Base-by-base conservation (phyloP, 2,113 vertebrate species). In the Prionailurus viverrinus region DNA sequence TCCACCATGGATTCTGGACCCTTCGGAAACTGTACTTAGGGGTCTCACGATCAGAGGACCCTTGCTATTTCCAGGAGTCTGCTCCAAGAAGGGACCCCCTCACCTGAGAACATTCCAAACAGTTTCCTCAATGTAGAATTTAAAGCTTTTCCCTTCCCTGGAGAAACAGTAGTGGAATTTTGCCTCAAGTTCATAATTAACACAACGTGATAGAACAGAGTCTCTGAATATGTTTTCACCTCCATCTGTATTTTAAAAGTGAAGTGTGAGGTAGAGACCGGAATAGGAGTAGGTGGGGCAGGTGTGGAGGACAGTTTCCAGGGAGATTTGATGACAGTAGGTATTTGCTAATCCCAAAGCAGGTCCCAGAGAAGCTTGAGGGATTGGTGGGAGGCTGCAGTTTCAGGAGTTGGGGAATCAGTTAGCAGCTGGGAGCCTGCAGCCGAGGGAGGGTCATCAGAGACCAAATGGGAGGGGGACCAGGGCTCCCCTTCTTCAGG, bases 141-240 rank as follows among this genome's bases (percentile, higher is more conserved):
- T 53, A 86, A 86, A 80, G 23, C 33, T 71, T 93, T 53, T 79
- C 39, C 36, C 41, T 89, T 87, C 58, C 90, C 81, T 84, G 76
- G 80, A 91, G 87, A 96, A 87, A 82, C 80, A 65, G 68, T 45
- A 61, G 71, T 93, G 86, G 84, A 94, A 81, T 94, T 96, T 94
- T 92, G 85, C 91, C 91, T 91, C 36, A 16, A 48, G 89, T 86
- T 87, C 87, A 65, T 95, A 14, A 91, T 74, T 98, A 93, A 91
- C 84, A 65, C 6, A 21, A 55, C 69, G 8, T n/a, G 51, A 81
- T 65, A 41, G 68, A 61, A 78, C 51, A 33, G 71, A 31, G 58
- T 89, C 78, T 95, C 82, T 93, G 97, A 96, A 96, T 97, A 85
- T 27, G 84, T 97, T 97, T 93, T 92, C 97, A 97, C 95, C 63